phyloP scores from a whole-genome alignment of 2,888 invertebrate species.

The Drosophila infuscata region DNA sequence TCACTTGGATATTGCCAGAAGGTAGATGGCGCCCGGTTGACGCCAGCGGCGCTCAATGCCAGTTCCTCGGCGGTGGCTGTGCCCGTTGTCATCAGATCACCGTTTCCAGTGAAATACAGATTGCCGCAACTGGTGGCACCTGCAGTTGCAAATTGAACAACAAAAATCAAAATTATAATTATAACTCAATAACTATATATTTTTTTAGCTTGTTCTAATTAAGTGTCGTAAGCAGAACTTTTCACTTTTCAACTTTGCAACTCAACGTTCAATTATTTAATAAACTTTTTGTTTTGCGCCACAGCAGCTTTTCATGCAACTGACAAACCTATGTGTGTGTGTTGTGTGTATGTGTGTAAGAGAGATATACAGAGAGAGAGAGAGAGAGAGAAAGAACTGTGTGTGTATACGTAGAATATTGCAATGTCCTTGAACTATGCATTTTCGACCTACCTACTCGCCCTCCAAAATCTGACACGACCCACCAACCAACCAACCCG shows the following conservation, averaged over 20 bases:
- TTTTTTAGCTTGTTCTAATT: background rate
- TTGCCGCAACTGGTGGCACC: conserved; percentile 83
- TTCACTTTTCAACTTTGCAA: conserved; percentile 40
- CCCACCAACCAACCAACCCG: conserved; percentile 22
- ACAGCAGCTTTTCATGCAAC: conserved; percentile 42
- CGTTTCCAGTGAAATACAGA: conserved; percentile 83
- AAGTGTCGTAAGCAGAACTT: conserved; percentile 1
- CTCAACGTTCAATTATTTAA: conserved; percentile 58
- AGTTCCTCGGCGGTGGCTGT: conserved; percentile 79
- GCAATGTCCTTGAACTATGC: conserved; percentile 83
- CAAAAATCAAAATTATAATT: conserved; percentile 6
- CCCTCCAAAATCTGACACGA: conserved; percentile 21
- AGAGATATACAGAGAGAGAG: conserved; percentile 18
- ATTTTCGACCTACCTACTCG: conserved; percentile 54
- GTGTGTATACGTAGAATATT: conserved; percentile 75
- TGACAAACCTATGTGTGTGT: conserved; percentile 19
- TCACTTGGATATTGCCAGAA: conserved; percentile 93
- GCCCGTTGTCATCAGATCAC: conserved; percentile 81
- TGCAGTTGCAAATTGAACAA: conserved; percentile 30
- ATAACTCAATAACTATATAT: background rate
- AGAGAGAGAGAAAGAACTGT: conserved; percentile 25
- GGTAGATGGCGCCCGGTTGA: conserved; percentile 84
- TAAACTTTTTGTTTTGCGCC: conserved; percentile 66
- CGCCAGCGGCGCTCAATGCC: conserved; percentile 75
- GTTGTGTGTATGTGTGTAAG: conserved; percentile 28